Percentiles rank a stretch among this genome's conserved stretches.
phyloP scores from a whole-genome alignment of 2,888 invertebrate species.

The Lasioglossum marginatum region DNA sequence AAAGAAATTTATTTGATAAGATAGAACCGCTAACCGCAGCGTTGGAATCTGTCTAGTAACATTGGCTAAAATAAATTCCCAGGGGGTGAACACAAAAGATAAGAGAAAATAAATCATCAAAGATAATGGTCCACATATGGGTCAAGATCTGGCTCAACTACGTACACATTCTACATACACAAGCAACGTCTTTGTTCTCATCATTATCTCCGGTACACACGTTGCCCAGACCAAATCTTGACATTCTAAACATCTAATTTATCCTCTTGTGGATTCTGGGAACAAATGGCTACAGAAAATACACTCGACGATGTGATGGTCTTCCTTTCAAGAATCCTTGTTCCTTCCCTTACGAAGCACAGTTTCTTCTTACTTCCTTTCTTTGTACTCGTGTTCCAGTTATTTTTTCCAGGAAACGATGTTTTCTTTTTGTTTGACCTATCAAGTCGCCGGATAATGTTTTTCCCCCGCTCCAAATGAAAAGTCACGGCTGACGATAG shows the following conservation, averaged over 20 bases:
- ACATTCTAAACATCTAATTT: slow-evolving; percentile 12
- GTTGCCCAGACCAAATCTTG: background rate
- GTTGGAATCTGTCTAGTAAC: background rate
- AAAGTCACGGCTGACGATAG: background rate
- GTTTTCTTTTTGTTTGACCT: background rate
- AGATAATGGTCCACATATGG: background rate
- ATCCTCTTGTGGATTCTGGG: slow-evolving; percentile 5
- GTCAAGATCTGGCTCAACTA: background rate
- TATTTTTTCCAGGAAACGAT: background rate
- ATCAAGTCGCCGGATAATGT: background rate
- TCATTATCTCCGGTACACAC: background rate
- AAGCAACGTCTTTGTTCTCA: background rate
- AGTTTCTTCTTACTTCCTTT: background rate
- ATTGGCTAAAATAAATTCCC: background rate
- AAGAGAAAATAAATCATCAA: background rate
- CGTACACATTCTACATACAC: background rate
- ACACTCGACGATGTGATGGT: slow-evolving; percentile 4
- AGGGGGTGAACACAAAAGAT: background rate
- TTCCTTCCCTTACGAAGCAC: background rate
- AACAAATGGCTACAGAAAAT: background rate
- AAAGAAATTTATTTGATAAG: background rate
- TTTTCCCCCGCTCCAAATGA: background rate
- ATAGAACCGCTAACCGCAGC: background rate
- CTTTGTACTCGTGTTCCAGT: background rate
- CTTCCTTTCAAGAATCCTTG: background rate